These are phyloP conservation scores for Nettapus auritus DNA, from an alignment of 2,113 vertebrate species.

Conservation along the genomic window DNA sequence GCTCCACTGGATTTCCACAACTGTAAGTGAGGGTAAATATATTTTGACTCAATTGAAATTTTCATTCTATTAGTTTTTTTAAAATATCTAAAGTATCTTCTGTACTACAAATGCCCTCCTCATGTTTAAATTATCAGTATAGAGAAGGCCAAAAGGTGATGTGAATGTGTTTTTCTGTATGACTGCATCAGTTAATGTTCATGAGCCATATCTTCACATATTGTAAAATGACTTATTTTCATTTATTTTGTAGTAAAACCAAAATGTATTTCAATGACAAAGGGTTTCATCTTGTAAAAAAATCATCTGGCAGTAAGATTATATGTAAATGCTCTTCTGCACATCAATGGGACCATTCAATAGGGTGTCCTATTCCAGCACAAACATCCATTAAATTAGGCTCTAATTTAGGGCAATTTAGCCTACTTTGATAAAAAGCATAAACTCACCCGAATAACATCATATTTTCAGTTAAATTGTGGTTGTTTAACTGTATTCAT, in stretches of 20 bases:
- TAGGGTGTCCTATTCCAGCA: background rate
- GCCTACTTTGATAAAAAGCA: background rate
- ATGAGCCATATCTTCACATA: fast-evolving
- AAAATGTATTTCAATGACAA: background rate
- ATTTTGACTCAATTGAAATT: background rate
- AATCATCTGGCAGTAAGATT: background rate
- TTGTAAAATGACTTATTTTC: background rate
- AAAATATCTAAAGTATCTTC: background rate
- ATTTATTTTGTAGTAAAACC: background rate
- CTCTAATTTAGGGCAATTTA: background rate
- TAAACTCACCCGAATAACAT: background rate
- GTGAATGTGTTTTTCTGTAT: background rate
- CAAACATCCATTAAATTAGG: background rate
- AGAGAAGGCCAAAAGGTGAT: background rate
- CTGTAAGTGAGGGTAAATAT: background rate
- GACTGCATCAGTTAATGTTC: background rate
- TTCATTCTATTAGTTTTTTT: background rate
- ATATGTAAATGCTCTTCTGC: background rate
- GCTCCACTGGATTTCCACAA: background rate
- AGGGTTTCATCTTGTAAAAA: constrained; percentile 18
- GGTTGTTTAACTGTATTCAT: background rate
- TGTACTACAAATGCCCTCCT: background rate
- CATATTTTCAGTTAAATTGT: background rate
- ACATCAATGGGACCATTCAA: background rate
- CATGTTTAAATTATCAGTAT: background rate